A percentile compares a stretch with the other conserved stretches of the same genome.
These are phyloP conservation scores for Helicorthomorpha holstii DNA, from an alignment of 1,140 invertebrate species.

Conservation along the genomic window DNA sequence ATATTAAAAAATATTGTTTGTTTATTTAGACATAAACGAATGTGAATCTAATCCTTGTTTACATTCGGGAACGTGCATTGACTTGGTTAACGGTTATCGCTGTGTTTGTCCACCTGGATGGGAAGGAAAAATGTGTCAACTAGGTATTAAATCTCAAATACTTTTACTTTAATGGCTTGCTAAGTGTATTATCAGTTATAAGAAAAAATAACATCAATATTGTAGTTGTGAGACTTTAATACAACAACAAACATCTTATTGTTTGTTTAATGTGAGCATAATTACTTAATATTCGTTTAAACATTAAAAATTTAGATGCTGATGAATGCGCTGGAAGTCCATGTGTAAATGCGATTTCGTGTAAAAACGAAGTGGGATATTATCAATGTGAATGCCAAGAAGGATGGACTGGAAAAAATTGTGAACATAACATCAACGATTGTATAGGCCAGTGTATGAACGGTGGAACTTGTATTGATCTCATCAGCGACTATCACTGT, in stretches of 20 bases:
- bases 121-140: slow-evolving; percentile 61
- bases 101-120: slow-evolving; percentile 64
- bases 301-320: too few species aligned
- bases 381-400: slow-evolving; percentile 63
- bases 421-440: slow-evolving; percentile 40
- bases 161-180: not conserved
- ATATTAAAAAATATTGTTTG: not conserved
- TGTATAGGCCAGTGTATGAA: slow-evolving; percentile 53
- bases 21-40: slow-evolving; percentile 38
- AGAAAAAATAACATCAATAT: too few species aligned
- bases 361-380: slow-evolving; percentile 57
- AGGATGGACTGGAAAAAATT: slow-evolving; percentile 36
- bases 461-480: slow-evolving; percentile 32
- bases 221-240: not conserved
- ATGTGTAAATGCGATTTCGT: slow-evolving; percentile 64
- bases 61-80: slow-evolving; percentile 69
- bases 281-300: too few species aligned
- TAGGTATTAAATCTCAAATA: slow-evolving; percentile 28
- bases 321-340: slow-evolving; percentile 18
- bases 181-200: too few species aligned
- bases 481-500: slow-evolving; percentile 35
- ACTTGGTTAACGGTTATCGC: slow-evolving; percentile 50
- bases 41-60: slow-evolving; percentile 65
- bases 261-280: too few species aligned
- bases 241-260: too few species aligned